Evolutionary conservation across 2,113 vertebrate genomes (phyloP), one percentile per base, ranked within the genome.

Genomic region (Triplophysa rosa): DNA sequence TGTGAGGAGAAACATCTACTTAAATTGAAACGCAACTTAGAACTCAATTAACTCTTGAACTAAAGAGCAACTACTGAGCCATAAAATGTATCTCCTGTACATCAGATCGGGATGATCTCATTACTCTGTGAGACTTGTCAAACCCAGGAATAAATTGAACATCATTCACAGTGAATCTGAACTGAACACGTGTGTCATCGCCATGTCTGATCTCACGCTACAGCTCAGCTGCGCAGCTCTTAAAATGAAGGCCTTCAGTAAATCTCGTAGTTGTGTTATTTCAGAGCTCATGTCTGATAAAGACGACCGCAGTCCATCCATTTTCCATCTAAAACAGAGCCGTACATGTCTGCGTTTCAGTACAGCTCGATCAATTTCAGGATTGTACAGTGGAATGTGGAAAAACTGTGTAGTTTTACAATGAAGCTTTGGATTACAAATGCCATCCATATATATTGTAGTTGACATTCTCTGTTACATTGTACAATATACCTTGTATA

Each of bases 191-290:
- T 67, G 19, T 77, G 63, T 67, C 33, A 62, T 16, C 16, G 49
- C n/a, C 21, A 37, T 10, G 54, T 59, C 66, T 61, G 37, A 24
- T 58, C 66, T 69, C 49, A 29, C 21, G 23, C 68, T 72, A 17
- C 12, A 40, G 33, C 8, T 63, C 59, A 21, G 67, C 42, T 37
- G 56, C 42, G 45, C 45, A 45, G 19, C 45, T 79, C 78, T 85
- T n/a, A 77, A 76, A 79, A 80, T 65, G 47, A 64, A 77, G n/a
- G 11, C 23, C 62, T 78, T 84, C 56, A 67, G 80, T 73, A 82
- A 75, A 83, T 78, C 45, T 9, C 83, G 78, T 45, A 81, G 81
- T 70, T 69, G 29, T 78, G 45, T 67, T 67, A 73, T 62, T 64
- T 59, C 23, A 52, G 42, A 29, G 42, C 49, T 71, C 58, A 29